phyloP scores from a whole-genome alignment of 1,140 invertebrate genomes.

The Sycophila sp. region DNA sequence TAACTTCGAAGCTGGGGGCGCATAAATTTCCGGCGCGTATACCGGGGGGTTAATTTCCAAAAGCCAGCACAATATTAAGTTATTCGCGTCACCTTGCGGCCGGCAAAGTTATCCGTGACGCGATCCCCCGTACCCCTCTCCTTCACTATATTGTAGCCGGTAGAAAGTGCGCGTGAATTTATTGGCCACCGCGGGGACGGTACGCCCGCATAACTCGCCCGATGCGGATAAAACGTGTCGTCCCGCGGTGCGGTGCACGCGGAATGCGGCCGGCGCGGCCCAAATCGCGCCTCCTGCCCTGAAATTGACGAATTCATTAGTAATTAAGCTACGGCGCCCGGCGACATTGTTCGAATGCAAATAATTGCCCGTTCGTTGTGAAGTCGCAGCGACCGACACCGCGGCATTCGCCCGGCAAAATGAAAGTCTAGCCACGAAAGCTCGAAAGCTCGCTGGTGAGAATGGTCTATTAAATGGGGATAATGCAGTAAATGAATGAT shows the following conservation, averaged over 20 bases:
- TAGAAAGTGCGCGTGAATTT: constrained; percentile 35
- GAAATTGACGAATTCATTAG: constrained; percentile 57
- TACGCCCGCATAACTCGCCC: background rate
- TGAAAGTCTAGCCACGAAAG: background rate
- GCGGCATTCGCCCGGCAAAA: background rate
- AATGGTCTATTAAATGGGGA: background rate
- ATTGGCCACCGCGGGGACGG: constrained; percentile 19
- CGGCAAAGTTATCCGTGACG: constrained; percentile 26
- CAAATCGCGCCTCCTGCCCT: background rate
- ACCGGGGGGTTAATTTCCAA: constrained; percentile 25
- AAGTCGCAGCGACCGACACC: background rate
- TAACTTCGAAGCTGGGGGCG: background rate
- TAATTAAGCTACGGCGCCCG: constrained; percentile 47
- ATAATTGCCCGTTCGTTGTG: constrained; percentile 45
- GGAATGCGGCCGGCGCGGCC: background rate
- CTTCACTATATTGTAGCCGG: too few relatives aligned
- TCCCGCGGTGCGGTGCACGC: background rate
- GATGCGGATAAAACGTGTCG: constrained; percentile 30
- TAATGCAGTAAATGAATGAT: constrained; percentile 17
- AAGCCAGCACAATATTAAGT: constrained; percentile 26
- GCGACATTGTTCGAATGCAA: constrained; percentile 49
- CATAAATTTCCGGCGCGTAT: constrained; percentile 5
- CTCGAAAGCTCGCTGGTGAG: background rate
- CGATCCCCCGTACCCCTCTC: constrained; percentile 3
- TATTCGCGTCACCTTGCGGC: constrained; percentile 31